A percentile compares a stretch with the other conserved stretches of the same genome.
These are phyloP conservation scores for Anolis apletophallus DNA, from an alignment of 2,797 vertebrate genomes.

Conservation along the genomic window DNA sequence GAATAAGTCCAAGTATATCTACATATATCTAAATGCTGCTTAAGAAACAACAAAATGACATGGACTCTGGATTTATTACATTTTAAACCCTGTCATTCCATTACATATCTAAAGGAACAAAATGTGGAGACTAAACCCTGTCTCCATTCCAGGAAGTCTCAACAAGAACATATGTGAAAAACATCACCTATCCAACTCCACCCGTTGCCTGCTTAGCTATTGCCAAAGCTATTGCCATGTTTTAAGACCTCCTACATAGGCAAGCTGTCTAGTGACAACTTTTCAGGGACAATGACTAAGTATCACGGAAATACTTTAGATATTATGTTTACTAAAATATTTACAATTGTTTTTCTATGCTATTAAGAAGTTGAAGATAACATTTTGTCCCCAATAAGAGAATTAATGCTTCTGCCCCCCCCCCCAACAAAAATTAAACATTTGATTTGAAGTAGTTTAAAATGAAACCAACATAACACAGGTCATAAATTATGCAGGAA, in stretches of 20 bases:
- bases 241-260: neutral
- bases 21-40: neutral
- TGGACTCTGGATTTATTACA: neutral
- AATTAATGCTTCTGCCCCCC: neutral
- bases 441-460: neutral
- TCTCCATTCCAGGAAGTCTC: too few species aligned
- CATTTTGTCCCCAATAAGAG: neutral
- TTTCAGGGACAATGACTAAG: neutral
- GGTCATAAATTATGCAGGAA: neutral
- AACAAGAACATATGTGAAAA: neutral
- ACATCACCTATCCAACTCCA: neutral
- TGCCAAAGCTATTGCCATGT: neutral
- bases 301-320: neutral
- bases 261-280: slow-evolving; percentile 3
- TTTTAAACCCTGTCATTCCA: neutral
- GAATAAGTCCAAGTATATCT: neutral
- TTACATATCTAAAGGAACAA: too few species aligned
- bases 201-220: neutral
- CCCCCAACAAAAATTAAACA: neutral
- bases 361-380: neutral
- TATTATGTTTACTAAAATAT: neutral
- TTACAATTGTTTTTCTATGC: neutral
- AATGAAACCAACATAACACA: neutral
- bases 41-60: neutral
- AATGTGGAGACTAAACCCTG: too few species aligned